Evolutionary conservation across 2,113 vertebrate species (phyloP), one percentile per base, ranked within the genome.

Genomic region (Microcebus griseorufus): DNA sequence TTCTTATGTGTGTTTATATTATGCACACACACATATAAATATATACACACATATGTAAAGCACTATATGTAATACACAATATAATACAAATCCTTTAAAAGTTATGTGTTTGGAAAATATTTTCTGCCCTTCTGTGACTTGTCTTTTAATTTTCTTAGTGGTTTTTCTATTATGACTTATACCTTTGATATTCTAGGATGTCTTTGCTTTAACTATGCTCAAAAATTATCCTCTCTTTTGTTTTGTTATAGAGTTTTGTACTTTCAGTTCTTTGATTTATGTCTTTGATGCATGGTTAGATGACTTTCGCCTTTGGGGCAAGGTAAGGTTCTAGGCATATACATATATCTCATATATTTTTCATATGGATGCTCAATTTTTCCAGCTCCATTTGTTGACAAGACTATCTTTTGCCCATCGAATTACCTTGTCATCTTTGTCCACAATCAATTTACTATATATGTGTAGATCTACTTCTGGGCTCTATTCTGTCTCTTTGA

Each of bases 101-200:
- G 17, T 42, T 65, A 37, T 1, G 6, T 86, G 5, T 51, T 95
- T 90, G 92, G 18, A 82, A 92, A 95, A 67, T 82, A 65, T 72
- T 79, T 95, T 88, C 25, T 94, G n/a, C 42, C 12, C 2, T 96
- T 92, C 64, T 88, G 27, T 95, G 27, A 34, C 34, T 70, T 67
- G 53, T 27, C 42, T 48, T 80, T 60, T 42, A 13, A 73, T 90
- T 93, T 95, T 90, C 51, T 86, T 42, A 39, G 25, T 93, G 39
- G 39, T 4, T 42, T 85, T 81, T 81, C 42, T 92, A 53, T 81
- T 85, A 69, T 80, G 42, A 85, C 37, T 75, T 78, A 6, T 55
- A 18, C 17, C 17, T 73, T 94, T 78, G 78, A 23, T 85, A 67
- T 72, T 93, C 25, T 86, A 39, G 88, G 23, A 96, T 81, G 3